These are phyloP conservation scores for Pithys albifrons DNA, from an alignment of 2,113 vertebrate genomes.

Conservation along the genomic window DNA sequence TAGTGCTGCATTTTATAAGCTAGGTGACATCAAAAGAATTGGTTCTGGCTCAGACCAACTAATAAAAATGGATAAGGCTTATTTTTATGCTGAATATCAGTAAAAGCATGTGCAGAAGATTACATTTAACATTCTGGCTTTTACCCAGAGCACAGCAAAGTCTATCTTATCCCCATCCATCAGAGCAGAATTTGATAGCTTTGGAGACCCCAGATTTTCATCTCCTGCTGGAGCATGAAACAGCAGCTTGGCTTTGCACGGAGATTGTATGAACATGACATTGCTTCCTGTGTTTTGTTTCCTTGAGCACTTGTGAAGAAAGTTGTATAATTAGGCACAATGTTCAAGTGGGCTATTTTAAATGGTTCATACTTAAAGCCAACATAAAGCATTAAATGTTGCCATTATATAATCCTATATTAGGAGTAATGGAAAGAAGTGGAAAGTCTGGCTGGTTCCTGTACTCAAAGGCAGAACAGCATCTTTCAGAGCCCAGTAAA, in stretches of 20 bases:
- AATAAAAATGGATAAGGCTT: conserved; percentile 70
- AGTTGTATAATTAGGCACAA: neutral
- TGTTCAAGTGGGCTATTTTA: neutral
- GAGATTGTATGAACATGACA: neutral
- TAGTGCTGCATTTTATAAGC: conserved; percentile 13
- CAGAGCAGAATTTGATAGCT: conserved; percentile 34
- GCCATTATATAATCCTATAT: neutral
- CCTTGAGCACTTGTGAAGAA: neutral
- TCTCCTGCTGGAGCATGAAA: neutral
- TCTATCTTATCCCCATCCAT: conserved; percentile 64
- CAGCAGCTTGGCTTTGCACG: neutral
- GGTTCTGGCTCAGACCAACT: conserved; percentile 61
- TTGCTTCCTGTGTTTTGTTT: neutral
- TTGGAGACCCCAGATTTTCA: conserved; percentile 15
- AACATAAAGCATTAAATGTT: neutral
- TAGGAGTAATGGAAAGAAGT: neutral
- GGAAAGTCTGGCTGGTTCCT: neutral
- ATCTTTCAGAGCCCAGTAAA: neutral
- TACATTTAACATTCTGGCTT: conserved; percentile 74
- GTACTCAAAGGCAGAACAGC: neutral
- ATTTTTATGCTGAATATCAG: conserved; percentile 76
- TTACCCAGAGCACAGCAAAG: conserved; percentile 62
- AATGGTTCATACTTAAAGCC: neutral
- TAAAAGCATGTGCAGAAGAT: conserved; percentile 74
- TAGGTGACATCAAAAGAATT: conserved; percentile 60